These are phyloP conservation scores for Theocolax elegans DNA, from an alignment of 1,140 invertebrate genomes.

Conservation along the genomic window DNA sequence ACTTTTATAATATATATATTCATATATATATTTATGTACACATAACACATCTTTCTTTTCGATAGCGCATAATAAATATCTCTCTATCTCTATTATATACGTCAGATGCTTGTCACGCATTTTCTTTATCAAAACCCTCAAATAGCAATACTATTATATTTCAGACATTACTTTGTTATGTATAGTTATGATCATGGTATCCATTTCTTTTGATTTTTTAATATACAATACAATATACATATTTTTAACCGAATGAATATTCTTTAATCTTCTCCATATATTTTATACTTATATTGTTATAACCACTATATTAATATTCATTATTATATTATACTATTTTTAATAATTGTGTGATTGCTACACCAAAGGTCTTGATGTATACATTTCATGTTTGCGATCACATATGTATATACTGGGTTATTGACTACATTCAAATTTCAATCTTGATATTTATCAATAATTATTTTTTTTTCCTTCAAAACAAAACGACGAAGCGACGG, in stretches of 20 bases:
- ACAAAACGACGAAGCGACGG: no score
- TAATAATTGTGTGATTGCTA: constrained; percentile 1
- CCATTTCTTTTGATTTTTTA: neutral
- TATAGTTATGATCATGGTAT: neutral
- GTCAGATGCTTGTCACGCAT: neutral
- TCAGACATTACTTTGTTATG: neutral
- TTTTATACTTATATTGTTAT: neutral
- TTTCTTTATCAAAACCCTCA: neutral
- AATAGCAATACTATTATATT: constrained; percentile 3
- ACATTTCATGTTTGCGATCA: constrained; percentile 1
- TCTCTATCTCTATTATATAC: neutral
- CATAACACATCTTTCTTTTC: neutral
- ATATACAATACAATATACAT: neutral
- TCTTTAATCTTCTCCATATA: no score
- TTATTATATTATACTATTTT: no score
- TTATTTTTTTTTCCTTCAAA: no score
- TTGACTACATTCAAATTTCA: neutral
- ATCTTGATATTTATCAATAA: no score
- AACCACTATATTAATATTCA: neutral
- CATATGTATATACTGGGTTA: neutral
- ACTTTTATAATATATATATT: no score
- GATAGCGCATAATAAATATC: neutral
- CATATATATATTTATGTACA: no score
- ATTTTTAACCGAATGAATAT: neutral
- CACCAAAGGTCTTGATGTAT: constrained; percentile 2